phyloP scores from a whole-genome alignment of 1,140 invertebrate genomes.

The Drosophila watanabei region DNA sequence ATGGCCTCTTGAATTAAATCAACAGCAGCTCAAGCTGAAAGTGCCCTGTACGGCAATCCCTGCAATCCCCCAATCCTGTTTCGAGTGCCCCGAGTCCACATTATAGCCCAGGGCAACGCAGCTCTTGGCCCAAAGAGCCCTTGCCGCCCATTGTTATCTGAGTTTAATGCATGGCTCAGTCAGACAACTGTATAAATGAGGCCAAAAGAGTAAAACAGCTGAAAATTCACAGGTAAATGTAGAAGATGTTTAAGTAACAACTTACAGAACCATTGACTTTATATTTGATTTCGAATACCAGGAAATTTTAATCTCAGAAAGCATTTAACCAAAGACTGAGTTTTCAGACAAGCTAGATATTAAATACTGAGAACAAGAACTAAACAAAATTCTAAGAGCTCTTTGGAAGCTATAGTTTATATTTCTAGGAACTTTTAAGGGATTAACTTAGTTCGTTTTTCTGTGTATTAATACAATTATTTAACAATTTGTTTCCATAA shows the following conservation, averaged over 20 bases:
- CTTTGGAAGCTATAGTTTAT: neutral
- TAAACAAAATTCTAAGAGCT: neutral
- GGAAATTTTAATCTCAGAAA: no score
- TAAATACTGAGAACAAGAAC: neutral
- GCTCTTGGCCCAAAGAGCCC: slow-evolving; percentile 22
- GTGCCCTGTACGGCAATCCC: slow-evolving; percentile 27
- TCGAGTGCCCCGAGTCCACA: slow-evolving; percentile 35
- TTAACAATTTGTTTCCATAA: neutral
- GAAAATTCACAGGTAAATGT: slow-evolving; percentile 1
- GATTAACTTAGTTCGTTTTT: neutral
- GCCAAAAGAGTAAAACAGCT: neutral
- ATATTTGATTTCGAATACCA: neutral
- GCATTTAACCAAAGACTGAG: neutral
- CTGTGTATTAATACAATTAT: neutral
- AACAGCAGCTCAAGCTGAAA: slow-evolving; percentile 76
- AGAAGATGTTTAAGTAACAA: neutral
- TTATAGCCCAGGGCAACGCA: slow-evolving; percentile 56
- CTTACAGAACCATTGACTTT: neutral
- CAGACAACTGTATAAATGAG: slow-evolving; percentile 15
- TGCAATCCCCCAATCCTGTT: slow-evolving; percentile 15
- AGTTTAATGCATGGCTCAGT: slow-evolving; percentile 46
- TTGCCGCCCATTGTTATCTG: slow-evolving; percentile 53
- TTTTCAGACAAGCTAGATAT: neutral
- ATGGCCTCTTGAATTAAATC: slow-evolving; percentile 82
- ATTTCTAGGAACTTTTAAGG: neutral